These are phyloP conservation scores for Halichoeres trimaculatus DNA, from an alignment of 2,113 vertebrate genomes.

Conservation along the genomic window DNA sequence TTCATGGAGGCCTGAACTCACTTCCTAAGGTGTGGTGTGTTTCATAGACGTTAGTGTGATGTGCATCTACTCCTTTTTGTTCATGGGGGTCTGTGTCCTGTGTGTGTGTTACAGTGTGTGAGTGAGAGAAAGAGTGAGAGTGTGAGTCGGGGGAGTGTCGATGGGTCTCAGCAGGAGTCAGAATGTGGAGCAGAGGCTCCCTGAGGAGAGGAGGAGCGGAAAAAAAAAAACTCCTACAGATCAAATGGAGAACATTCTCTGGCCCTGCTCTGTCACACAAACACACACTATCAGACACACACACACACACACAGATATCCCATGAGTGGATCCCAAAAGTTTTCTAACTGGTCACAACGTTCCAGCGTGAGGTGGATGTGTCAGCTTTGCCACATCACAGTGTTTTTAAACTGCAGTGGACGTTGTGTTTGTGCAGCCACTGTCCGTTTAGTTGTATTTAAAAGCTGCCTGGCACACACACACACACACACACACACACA, in stretches of 20 bases:
- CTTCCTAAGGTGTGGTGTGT: neutral
- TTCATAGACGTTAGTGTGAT: constrained; percentile 2
- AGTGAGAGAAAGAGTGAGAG: constrained; percentile 48
- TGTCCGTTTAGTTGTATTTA: constrained; percentile 26
- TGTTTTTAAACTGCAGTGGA: constrained; percentile 1
- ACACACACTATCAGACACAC: constrained; percentile 15
- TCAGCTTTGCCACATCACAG: constrained; percentile 21
- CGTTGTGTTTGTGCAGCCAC: constrained; percentile 7
- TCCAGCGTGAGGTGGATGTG: constrained; percentile 57
- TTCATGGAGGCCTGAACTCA: neutral
- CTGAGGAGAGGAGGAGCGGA: constrained; percentile 79
- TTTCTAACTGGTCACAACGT: constrained; percentile 36
- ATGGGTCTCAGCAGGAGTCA: constrained; percentile 85
- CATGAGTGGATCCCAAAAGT: constrained; percentile 47
- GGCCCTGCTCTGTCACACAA: constrained; percentile 71
- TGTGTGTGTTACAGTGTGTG: constrained; percentile 5
- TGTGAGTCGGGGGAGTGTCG: constrained; percentile 76
- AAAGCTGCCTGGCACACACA: neutral
- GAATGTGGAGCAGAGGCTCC: constrained; percentile 86
- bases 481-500: no score
- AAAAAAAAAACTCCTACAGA: constrained; percentile 80
- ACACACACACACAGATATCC: constrained; percentile 20
- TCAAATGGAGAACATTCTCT: constrained; percentile 87
- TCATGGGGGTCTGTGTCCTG: constrained; percentile 27
- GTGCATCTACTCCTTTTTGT: constrained; percentile 34